Conservation (phyloP, 2,797 vertebrate genomes). For the Danio choprae region DNA sequence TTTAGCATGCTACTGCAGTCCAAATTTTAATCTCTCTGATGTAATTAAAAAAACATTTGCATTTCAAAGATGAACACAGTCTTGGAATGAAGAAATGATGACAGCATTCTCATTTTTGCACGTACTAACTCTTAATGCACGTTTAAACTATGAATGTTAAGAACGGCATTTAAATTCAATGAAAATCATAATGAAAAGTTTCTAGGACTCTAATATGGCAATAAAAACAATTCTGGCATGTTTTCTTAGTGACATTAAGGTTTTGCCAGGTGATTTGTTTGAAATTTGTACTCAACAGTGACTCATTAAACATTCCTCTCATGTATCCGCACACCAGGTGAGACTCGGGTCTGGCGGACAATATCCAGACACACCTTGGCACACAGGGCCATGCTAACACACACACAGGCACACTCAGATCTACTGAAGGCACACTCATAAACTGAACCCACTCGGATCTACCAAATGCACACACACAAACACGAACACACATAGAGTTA, state of each 20-base stretch:
- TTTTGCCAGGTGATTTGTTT: slow-evolving; percentile 8
- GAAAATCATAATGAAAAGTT: neutral
- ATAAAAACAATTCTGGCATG: neutral
- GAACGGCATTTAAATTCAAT: neutral
- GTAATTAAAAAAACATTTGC: neutral
- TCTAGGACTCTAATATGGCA: neutral
- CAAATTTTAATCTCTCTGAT: neutral
- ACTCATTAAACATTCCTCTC: slow-evolving; percentile 18
- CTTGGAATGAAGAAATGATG: neutral
- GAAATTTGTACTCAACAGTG: slow-evolving; percentile 18
- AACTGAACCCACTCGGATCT: neutral
- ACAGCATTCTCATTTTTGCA: too few relatives aligned
- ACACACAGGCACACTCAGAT: neutral
- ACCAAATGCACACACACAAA: neutral
- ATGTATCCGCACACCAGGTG: slow-evolving; percentile 11
- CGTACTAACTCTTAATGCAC: too few relatives aligned
- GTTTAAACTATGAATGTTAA: neutral
- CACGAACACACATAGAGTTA: neutral
- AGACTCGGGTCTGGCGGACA: slow-evolving; percentile 8
- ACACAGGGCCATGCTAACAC: neutral
- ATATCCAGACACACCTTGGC: slow-evolving; percentile 11
- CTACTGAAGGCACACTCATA: neutral
- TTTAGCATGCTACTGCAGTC: too few relatives aligned
- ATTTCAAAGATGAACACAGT: neutral
- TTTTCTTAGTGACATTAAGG: neutral